Base-by-base conservation (phyloP, 92 coral and sea anemone species). In the Palythoa grandis region DNA sequence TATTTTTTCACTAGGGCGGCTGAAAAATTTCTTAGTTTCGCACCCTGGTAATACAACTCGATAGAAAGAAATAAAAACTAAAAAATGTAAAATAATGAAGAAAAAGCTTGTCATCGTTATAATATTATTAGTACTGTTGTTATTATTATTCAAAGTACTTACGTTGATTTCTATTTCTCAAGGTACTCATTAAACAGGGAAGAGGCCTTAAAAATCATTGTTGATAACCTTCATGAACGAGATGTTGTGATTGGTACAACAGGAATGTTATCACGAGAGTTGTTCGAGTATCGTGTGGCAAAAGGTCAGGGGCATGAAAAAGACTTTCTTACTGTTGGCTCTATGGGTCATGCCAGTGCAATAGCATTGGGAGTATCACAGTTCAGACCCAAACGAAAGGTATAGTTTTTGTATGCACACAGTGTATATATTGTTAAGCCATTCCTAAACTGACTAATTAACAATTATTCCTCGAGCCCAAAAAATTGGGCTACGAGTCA, bases 191-290 rank as follows among this genome's bases (percentile, higher is more conserved):
- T 96, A 12, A 96, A 93, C 86, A 90, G 99, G 83, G 99, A 96
- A 73, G 97, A 95, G n/a, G 93, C 93, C 7, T 82, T 96, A 74
- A 88, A 89, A 78, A 25, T 86, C 39, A 92, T 96, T 82, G 87
- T 96, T 16, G 99, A 96, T 60, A 70, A 74, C 68, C 95, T 96
- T 10, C 90, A 93, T 79, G 99, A 96, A 76, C 92, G 92, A 83
- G 99, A 96, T 69, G 97, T 95, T 78, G 97, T 96, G 58, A 94
- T 96, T 16, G 99, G 97, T 74, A 96, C 99, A 38, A 96, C 99
- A 77, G 99, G 99, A 40, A 96, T 96, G 99, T 86, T 96, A 91
- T 96, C 99, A 3, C 94, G 99, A n/a, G 99, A 96, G 73, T 93
- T 96, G 83, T 96, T 96, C 88, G 99, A 96, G 77, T 93, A 96